Evolutionary conservation across 2,888 invertebrate genomes (phyloP).

Genomic region (Crocallis elinguaria): DNA sequence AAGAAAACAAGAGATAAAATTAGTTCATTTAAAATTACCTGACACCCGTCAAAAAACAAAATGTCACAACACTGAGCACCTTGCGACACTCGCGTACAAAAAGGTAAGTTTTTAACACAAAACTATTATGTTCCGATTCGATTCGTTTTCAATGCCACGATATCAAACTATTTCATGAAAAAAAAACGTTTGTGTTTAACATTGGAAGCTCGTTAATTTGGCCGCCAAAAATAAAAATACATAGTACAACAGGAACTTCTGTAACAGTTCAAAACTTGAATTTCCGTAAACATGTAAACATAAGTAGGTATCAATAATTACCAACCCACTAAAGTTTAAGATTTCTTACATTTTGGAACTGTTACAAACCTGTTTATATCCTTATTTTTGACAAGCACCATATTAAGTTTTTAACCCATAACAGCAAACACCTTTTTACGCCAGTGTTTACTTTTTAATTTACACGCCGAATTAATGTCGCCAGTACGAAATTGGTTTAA

Average conservation of each 20-base stretch:
- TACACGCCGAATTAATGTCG: background rate
- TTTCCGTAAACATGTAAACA: constrained; percentile 8
- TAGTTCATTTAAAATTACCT: constrained; percentile 11
- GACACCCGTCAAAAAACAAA: background rate
- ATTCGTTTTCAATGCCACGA: constrained; percentile 20
- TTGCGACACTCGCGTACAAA: constrained; percentile 18
- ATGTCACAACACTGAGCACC: constrained; percentile 18
- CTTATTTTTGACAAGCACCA: no score
- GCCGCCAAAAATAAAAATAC: background rate
- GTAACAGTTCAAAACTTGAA: background rate
- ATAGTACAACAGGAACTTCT: no score
- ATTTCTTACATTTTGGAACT: no score
- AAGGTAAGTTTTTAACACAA: constrained; percentile 10
- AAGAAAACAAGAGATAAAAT: background rate
- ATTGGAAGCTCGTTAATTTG: background rate
- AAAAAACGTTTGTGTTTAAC: background rate
- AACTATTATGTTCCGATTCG: constrained; percentile 10
- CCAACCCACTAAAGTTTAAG: no score
- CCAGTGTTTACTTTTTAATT: background rate
- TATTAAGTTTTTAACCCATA: no score
- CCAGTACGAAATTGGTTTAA: background rate
- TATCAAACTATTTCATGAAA: no score
- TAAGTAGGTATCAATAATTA: no score
- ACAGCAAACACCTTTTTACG: background rate
- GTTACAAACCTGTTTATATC: no score